Base-by-base conservation (phyloP, 2,113 vertebrate genomes). In the Nicator chloris region DNA sequence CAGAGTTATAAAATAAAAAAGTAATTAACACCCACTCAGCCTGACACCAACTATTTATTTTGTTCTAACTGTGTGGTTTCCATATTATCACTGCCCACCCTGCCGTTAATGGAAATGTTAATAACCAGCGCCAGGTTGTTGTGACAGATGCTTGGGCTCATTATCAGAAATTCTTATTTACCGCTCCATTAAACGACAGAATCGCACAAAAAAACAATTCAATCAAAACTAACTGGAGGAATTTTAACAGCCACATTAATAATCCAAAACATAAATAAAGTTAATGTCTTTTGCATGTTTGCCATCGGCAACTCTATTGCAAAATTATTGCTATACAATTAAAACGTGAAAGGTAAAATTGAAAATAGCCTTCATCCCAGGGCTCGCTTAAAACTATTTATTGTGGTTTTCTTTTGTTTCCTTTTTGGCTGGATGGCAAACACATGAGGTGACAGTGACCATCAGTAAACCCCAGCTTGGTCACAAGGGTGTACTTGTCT, bases 141-240 rank as follows among this genome's bases (percentile, higher is more conserved):
- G 97, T 93, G 97, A 98, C 98, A 99, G 98, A 98, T 98, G 98
- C 98, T 98, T 93, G 77, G 95, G 96, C 98, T 98, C 98, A 98
- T 98, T 98, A 98, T 98, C 98, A 98, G 98, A 98, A 98, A 98
- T 98, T 98, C 98, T 98, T 98, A 98, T 98, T 99, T 98, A 98
- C 98, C 98, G 98, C 98, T 98, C 98, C 98, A 98, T 99, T 99
- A 98, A 97, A 97, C 98, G 97, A 97, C 98, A 98, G 97, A 98
- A 98, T 97, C 97, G 64, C 97, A 98, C 97, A 96, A 95, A 97
- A 96, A 96, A 93, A 97, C 97, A 98, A 98, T 98, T 98, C 98
- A 98, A 98, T 98, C 97, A 98, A 98, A 98, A 97, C 97, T 98
- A 98, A 98, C 97, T 97, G 98, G 98, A 98, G 97, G 97, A 97